These are phyloP conservation scores for Pararge aegeria DNA, from an alignment of 1,140 invertebrate species.

Conservation along the genomic window DNA sequence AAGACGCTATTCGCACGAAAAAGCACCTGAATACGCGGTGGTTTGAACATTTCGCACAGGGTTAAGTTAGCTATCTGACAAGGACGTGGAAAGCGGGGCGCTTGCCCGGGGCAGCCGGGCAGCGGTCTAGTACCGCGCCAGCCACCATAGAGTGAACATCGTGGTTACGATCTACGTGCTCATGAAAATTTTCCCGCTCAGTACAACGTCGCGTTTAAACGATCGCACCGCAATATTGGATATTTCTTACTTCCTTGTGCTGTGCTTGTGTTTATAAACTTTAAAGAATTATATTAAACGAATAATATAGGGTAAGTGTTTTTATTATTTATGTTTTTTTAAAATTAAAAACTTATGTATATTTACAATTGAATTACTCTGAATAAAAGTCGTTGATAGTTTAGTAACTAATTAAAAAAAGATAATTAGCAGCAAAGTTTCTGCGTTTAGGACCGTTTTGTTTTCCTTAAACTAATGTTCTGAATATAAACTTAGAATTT, in stretches of 20 bases:
- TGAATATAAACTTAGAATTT: too few relatives aligned
- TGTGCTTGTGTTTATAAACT: not conserved
- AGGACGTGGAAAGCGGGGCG: conserved; percentile 30
- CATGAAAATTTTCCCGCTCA: conserved; percentile 30
- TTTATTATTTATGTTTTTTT: too few relatives aligned
- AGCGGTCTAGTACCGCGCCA: conserved; percentile 17
- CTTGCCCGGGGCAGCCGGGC: conserved; percentile 29
- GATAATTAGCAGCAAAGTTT: too few relatives aligned
- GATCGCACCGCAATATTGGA: not conserved
- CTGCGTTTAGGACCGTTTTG: too few relatives aligned
- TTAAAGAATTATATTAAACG: not conserved
- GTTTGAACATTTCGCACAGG: conserved; percentile 16
- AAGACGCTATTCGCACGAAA: not conserved
- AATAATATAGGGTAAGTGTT: not conserved
- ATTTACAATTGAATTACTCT: too few relatives aligned
- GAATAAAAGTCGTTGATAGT: too few relatives aligned
- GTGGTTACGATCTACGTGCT: conserved; percentile 1
- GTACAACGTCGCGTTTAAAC: conserved; percentile 4
- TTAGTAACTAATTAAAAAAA: too few relatives aligned
- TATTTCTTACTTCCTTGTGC: not conserved
- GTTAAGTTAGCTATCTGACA: conserved; percentile 26
- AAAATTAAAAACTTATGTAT: too few relatives aligned
- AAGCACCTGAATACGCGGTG: conserved; percentile 1
- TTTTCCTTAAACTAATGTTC: too few relatives aligned
- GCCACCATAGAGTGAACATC: conserved; percentile 16